Base-by-base conservation (phyloP, 2,797 vertebrate genomes). In the Yasuhikotakia modesta region DNA sequence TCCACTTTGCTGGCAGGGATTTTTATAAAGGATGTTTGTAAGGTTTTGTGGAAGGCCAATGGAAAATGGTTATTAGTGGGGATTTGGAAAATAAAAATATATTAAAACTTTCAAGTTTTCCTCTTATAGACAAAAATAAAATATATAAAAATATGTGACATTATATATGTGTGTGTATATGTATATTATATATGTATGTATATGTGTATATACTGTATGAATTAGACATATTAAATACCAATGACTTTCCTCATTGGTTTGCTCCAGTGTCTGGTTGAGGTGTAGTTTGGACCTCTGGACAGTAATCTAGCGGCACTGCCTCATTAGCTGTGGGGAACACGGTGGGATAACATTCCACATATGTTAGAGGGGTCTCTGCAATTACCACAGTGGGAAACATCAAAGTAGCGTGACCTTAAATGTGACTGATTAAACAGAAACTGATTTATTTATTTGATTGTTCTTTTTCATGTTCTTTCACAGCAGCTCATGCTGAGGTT, bases 351-450 rank as follows among this genome's bases (percentile, higher is more conserved):
- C 74, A 66, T 78, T 76, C 43, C 61, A 60, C 60, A 45, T 50
- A 64, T 70, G 63, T 71, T 63, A 52, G 61, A 43, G 39, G 70
- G 64, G 69, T 68, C 74, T 67, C 69, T 53, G 76, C 80, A 79
- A 84, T 85, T 81, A 82, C 27, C 75, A 65, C 81, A 73, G 76
- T 5, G 14, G 22, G 73, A 48, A 81, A 83, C 78, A 82, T 83
- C 80, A 85, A 81, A 85, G 83, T 66, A 67, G 17, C 60, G 12
- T 52, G 80, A 81, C 83, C 70, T 83, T 70, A 82, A 86, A 79
- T 55, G 53, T 79, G 55, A 70, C 39, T 48, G 74, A 73, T 83
- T 77, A 83, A 82, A 83, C 19, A 63, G 52, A 69, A 79, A 60
- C 19, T 11, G 32, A 73, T 81, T 82, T 74, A 81, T 81, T 71